Evolutionary conservation across 2,888 invertebrate genomes (phyloP), one percentile per base, ranked within the genome.

Genomic region (Octonoba sinensis): DNA sequence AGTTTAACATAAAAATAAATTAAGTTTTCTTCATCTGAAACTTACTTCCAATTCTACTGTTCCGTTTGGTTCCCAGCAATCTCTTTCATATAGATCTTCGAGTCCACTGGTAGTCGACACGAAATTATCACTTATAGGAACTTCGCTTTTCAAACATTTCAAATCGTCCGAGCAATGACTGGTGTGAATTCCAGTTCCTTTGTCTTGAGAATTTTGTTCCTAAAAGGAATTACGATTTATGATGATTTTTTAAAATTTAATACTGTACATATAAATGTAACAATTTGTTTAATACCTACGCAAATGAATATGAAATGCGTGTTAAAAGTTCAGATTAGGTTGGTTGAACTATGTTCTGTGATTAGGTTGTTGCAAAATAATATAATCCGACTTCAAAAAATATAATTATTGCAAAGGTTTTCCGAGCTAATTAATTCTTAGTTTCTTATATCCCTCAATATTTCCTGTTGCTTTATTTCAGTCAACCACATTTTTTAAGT

Each of bases 101-200:
- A 72, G 15, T 18, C 76, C 71, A 83, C 87, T 87, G 3, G 88
- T 88, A n/a, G 89, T 88, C 47, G 87, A 88, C 12, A 88, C 88
- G 84, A 87, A 87, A 84, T 90, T 91, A 86, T 91, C 91, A 88
- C 90, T 91, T 66, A 90, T 89, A 76, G 91, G 90, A 6, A 76
- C 72, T 60, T 76, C 71, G 2, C 20, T 62, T 3, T 24, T 54
- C 11, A 72, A 4, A 44, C 76, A 64, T 1, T 49, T 56, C n/a
- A 47, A 36, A 54, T 6, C 16, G 24, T 60, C 59, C 47, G 66
- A 16, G 6, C 44, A 27, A 6, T 54, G 22, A n/a, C 64, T 65
- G 44, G 54, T 73, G 11, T 74, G 67, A 16, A 16, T 46, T 24
- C 74, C 81, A 59, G 65, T 78, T 12, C 54, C 71, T 15, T 49